Evolutionary conservation across 2,888 invertebrate genomes (phyloP), one percentile per base, ranked within the genome.

Genomic region (Eupithecia insigniata): DNA sequence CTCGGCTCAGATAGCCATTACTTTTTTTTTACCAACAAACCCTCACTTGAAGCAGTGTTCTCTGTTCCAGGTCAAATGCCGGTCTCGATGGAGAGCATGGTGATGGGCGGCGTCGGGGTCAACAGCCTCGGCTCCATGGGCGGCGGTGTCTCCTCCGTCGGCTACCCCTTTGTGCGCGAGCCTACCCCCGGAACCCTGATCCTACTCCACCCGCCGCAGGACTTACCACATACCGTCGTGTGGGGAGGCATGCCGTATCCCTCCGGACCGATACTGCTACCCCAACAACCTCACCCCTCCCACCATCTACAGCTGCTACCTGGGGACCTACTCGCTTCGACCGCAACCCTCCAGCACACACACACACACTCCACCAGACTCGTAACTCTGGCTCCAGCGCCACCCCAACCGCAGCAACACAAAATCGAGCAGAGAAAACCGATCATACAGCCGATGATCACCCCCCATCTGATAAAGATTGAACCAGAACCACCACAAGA

Each of bases 91-190:
- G 97, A 96, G 89, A 96, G 96, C 83, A 96, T 96, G 95, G 95
- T 96, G 90, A 95, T 96, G 84, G 96, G 97, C 78, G 91, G 92
- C 64, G 95, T 96, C 12, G 92, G 92, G 18, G 95, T 96, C 93
- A 88, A 96, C 94, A 94, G 96, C 95, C 89, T 97, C 73, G 96
- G 97, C 71, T 97, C 97, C 67, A 87, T 93, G 66, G 92, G 90
- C 71, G 88, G 89, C 55, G 91, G 91, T 55, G 95, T 96, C 95
- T 86, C 96, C 90, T 93, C 96, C 94, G 85, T 97, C 73, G 98
- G 98, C 73, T 97, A 97, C 90, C 98, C 98, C 91, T 95, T 98
- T 84, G 97, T 97, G 67, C 96, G 98, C 77, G 98, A 98, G 88
- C 97, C 98, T 39, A 95, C 96, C 30, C 97, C 97, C 5, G 98